Evolutionary conservation across 1,140 invertebrate species (phyloP).

Genomic region (Cydia splendana): DNA sequence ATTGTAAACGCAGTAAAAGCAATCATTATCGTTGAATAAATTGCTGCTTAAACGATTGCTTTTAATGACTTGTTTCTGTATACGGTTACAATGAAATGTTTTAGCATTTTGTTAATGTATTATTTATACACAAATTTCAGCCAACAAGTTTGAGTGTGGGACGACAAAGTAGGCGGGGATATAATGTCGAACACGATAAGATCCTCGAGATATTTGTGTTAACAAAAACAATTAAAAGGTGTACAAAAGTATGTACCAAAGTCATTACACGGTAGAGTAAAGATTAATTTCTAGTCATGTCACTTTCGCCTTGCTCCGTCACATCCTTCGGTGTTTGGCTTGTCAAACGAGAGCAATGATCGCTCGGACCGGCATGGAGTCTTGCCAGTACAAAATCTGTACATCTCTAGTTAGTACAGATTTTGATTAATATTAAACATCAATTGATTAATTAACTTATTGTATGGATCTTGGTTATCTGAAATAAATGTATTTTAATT

Average conservation of each 20-base stretch:
- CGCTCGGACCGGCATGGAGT: not conserved
- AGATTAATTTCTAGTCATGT: conserved; percentile 16
- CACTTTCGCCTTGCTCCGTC: conserved; percentile 18
- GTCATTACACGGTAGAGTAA: conserved; percentile 15
- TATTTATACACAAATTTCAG: not conserved
- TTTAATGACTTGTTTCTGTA: conserved; percentile 9
- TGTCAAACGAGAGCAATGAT: conserved; percentile 1
- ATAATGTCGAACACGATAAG: not conserved
- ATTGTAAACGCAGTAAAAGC: conserved; percentile 6
- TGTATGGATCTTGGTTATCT: no score
- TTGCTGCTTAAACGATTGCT: conserved; percentile 4
- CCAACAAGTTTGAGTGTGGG: not conserved
- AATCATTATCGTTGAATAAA: conserved; percentile 2
- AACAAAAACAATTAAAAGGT: conserved; percentile 4
- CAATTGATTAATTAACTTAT: no score
- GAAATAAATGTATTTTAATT: no score
- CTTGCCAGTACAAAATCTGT: not conserved
- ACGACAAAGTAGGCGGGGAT: not conserved
- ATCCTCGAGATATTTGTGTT: not conserved
- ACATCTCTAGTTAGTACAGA: not conserved
- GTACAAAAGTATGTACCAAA: not conserved
- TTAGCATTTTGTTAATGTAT: conserved; percentile 4
- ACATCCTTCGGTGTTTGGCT: not conserved
- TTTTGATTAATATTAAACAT: no score
- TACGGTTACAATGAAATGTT: not conserved